Conservation (phyloP, 2,113 vertebrate species). For the Menura novaehollandiae region DNA sequence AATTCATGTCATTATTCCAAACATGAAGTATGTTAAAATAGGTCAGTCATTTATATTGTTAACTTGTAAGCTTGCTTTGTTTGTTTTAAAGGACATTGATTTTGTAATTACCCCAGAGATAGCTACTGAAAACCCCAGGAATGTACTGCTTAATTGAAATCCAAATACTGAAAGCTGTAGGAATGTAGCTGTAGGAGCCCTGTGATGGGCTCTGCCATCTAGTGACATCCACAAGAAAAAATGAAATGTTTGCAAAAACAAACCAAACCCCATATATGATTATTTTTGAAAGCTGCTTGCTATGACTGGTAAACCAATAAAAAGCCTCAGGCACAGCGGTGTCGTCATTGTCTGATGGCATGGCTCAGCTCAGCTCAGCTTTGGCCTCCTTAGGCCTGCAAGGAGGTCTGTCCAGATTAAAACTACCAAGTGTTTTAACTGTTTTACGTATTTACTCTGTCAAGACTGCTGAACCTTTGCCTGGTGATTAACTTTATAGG, state of each 20-base stretch:
- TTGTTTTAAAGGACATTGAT: slow-evolving; percentile 43
- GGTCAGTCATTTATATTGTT: not conserved
- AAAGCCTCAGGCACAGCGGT: not conserved
- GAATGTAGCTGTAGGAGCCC: not conserved
- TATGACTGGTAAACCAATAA: not conserved
- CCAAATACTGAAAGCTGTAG: slow-evolving; percentile 10
- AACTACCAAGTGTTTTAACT: not conserved
- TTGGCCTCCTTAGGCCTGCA: not conserved
- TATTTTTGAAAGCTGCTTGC: not conserved
- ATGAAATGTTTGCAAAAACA: not conserved
- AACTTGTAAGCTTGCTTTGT: not conserved
- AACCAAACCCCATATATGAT: not conserved
- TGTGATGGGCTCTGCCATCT: not conserved
- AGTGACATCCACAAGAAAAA: slow-evolving; percentile 13
- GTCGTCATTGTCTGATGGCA: not conserved
- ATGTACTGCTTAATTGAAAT: slow-evolving; percentile 47
- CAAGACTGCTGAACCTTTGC: not conserved
- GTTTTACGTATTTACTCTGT: not conserved
- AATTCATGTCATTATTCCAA: not conserved
- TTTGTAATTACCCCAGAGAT: slow-evolving; percentile 36
- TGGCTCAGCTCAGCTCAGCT: not conserved
- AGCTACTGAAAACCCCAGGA: not conserved
- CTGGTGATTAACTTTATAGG: not conserved
- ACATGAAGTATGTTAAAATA: not conserved
- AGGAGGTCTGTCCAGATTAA: not conserved